phyloP scores from a whole-genome alignment of 53 echinoderm and acorn worm species.

The Zoroaster sp. region DNA sequence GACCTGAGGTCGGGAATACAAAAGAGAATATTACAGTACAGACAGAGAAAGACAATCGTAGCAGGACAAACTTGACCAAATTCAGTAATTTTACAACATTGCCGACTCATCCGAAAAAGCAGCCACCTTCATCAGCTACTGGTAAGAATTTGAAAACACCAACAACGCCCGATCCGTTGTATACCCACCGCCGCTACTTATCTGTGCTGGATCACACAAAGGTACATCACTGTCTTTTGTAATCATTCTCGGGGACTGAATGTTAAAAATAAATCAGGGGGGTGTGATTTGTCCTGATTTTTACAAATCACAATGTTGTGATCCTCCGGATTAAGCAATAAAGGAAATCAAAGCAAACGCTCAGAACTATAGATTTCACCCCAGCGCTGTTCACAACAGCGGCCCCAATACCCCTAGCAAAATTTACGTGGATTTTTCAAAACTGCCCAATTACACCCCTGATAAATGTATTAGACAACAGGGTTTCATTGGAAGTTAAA shows the following conservation, averaged over 20 bases:
- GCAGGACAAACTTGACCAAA: background rate
- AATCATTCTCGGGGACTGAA: background rate
- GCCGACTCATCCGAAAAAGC: background rate
- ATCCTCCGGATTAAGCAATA: too few relatives aligned
- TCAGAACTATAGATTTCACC: too few relatives aligned
- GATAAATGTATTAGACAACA: too few relatives aligned
- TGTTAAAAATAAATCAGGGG: background rate
- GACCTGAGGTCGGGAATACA: background rate
- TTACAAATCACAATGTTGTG: too few relatives aligned
- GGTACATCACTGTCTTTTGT: too few relatives aligned
- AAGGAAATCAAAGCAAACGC: too few relatives aligned
- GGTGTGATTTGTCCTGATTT: too few relatives aligned
- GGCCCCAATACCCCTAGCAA: too few relatives aligned
- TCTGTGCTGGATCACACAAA: slow-evolving; percentile 7
- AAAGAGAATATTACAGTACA: background rate
- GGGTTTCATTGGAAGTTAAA: too few relatives aligned
- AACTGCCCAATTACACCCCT: too few relatives aligned
- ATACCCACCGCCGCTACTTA: slow-evolving; percentile 7
- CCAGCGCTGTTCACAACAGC: too few relatives aligned
- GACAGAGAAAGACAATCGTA: background rate
- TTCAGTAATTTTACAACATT: background rate
- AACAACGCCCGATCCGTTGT: slow-evolving; percentile 12
- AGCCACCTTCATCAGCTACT: background rate
- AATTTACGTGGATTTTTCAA: too few relatives aligned
- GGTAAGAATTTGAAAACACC: background rate